Conservation (phyloP, 2,888 invertebrate species). For the Cataglyphis rosenhaueri region DNA sequence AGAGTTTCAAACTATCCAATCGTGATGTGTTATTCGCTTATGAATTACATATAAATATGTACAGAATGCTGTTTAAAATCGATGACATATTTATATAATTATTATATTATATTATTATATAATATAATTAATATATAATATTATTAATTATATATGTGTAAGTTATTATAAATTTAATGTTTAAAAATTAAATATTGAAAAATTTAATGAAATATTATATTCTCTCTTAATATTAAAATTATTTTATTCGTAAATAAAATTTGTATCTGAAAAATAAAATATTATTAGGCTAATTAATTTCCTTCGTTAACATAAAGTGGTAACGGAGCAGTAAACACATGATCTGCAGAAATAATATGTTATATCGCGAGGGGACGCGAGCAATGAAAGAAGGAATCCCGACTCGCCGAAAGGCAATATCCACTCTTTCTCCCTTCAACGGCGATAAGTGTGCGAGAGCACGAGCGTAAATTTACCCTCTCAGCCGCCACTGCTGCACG, state of each 20-base stretch:
- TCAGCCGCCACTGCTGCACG: constrained; percentile 90
- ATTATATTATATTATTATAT: neutral
- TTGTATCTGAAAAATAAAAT: neutral
- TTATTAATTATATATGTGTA: too few species aligned
- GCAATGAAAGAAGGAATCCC: constrained; percentile 4
- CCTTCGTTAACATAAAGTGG: neutral
- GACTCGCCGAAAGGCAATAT: constrained; percentile 37
- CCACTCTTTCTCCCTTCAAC: constrained; percentile 58
- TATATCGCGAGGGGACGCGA: neutral
- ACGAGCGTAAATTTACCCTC: constrained; percentile 86
- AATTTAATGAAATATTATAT: neutral
- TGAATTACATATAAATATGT: constrained; percentile 14
- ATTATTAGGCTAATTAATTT: neutral
- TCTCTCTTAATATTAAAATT: neutral
- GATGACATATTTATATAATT: constrained; percentile 29
- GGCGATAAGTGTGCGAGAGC: constrained; percentile 27
- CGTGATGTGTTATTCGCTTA: constrained; percentile 3
- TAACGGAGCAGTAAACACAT: neutral
- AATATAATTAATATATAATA: neutral
- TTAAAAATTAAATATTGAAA: neutral
- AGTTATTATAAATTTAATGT: neutral
- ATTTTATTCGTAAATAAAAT: neutral
- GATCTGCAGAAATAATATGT: neutral
- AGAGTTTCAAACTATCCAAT: constrained; percentile 27
- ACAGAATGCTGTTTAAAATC: constrained; percentile 26